These are phyloP conservation scores for Anoplius nigerrimus DNA, from an alignment of 2,888 invertebrate species.

Conservation along the genomic window DNA sequence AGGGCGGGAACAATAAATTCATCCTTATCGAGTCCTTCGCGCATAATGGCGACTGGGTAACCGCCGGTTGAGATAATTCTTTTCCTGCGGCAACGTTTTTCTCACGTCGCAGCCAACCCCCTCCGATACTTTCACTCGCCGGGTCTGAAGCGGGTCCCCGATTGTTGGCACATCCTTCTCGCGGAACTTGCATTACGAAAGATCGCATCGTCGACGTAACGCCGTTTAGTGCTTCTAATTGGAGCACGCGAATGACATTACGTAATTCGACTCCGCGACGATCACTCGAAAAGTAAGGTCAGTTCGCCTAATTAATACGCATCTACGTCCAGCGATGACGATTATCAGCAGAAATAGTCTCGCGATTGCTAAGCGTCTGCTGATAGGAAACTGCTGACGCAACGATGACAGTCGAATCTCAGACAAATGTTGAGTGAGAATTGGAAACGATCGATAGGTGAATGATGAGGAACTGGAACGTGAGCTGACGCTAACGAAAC, in stretches of 20 bases:
- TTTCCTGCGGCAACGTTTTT: constrained; percentile 29
- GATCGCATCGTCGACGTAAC: constrained; percentile 36
- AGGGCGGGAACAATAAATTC: too few species aligned
- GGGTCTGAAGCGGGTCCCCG: constrained; percentile 26
- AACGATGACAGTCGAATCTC: too few species aligned
- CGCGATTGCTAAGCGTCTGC: constrained; percentile 3
- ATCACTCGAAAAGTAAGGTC: too few species aligned
- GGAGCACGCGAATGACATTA: constrained; percentile 35
- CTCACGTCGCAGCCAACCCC: constrained; percentile 33
- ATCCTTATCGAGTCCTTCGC: too few species aligned
- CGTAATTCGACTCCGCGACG: constrained; percentile 14
- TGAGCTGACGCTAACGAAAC: constrained; percentile 82
- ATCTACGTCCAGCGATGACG: too few species aligned
- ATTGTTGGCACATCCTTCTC: constrained; percentile 28
- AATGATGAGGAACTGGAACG: constrained; percentile 83
- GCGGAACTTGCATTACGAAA: constrained; percentile 30
- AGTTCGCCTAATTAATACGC: too few species aligned
- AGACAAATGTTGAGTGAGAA: background rate
- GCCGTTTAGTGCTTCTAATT: constrained; percentile 43
- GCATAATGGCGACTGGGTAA: too few species aligned
- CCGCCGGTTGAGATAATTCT: too few species aligned
- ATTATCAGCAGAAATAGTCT: constrained; percentile 1
- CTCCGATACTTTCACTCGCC: constrained; percentile 39
- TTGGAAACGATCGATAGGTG: constrained; percentile 69
- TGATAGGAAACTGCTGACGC: too few species aligned